A percentile compares a stretch with the other conserved stretches of the same genome.
These are phyloP conservation scores for Acanthisitta chloris DNA, from an alignment of 2,113 vertebrate species.

Conservation along the genomic window DNA sequence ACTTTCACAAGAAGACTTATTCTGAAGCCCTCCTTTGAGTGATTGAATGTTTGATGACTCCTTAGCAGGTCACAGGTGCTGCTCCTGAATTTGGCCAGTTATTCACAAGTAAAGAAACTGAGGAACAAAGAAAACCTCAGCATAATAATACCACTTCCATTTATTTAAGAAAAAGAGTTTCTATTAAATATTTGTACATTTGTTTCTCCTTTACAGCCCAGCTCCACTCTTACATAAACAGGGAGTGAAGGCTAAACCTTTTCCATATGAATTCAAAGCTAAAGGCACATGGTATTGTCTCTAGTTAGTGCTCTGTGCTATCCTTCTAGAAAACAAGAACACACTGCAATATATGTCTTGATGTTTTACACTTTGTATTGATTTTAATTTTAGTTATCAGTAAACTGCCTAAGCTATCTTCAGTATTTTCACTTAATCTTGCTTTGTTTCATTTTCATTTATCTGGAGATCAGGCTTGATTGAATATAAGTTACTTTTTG, in stretches of 20 bases:
- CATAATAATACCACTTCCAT: background rate
- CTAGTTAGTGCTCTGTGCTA: background rate
- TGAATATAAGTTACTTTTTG: background rate
- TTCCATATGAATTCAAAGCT: background rate
- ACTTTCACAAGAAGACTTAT: background rate
- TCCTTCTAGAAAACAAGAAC: background rate
- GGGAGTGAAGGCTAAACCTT: background rate
- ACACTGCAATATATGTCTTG: background rate
- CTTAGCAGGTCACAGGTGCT: background rate
- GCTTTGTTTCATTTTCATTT: conserved; percentile 8
- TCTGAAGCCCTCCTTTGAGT: background rate
- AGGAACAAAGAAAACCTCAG: background rate
- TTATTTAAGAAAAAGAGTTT: background rate
- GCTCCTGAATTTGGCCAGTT: background rate
- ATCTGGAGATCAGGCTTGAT: background rate
- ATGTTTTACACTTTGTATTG: conserved; percentile 26
- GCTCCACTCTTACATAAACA: background rate
- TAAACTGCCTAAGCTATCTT: conserved; percentile 3
- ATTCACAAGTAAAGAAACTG: background rate
- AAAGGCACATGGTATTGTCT: background rate
- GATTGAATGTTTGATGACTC: background rate
- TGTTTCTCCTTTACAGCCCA: background rate
- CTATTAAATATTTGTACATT: background rate
- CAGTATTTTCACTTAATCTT: conserved; percentile 1
- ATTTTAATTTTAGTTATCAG: conserved; percentile 29